A percentile compares a stretch with the other conserved stretches of the same genome.
Evolutionary conservation across 1,140 invertebrate genomes (phyloP).

Genomic region (Rhynchophorus ferrugineus): DNA sequence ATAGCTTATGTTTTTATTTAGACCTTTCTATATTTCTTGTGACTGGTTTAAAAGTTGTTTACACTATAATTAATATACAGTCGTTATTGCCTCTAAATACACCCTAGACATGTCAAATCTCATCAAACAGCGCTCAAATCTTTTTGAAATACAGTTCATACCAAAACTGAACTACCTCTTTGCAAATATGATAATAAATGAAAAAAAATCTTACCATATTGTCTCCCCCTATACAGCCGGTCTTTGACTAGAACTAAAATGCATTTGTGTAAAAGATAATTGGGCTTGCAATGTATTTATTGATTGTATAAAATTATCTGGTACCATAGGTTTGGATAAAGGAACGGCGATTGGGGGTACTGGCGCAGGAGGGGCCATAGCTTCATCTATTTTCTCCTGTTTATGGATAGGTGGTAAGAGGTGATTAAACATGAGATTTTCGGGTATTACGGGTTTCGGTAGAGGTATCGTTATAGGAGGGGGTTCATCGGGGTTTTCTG

Average conservation of each 20-base stretch:
- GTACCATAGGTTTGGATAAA: constrained; percentile 12
- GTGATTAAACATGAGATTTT: constrained; percentile 25
- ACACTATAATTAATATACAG: no score
- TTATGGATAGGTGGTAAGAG: constrained; percentile 14
- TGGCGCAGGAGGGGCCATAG: not conserved
- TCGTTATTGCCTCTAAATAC: no score
- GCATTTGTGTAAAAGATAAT: constrained; percentile 22
- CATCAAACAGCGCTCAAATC: no score
- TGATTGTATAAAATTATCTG: constrained; percentile 10
- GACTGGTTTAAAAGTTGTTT: no score
- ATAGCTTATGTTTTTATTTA: no score
- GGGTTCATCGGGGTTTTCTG: constrained; percentile 30
- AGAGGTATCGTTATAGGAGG: constrained; percentile 35
- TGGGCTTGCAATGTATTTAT: constrained; percentile 25
- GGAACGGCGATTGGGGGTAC: constrained; percentile 2
- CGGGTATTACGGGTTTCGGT: constrained; percentile 32
- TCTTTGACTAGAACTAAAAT: constrained; percentile 12
- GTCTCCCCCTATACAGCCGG: constrained; percentile 13
- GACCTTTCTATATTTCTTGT: no score
- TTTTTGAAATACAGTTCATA: no score
- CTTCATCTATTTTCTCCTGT: constrained; percentile 12
- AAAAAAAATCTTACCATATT: no score
- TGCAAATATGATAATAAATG: no score
- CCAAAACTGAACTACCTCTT: no score
- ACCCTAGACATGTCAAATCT: no score